Evolutionary conservation across 2,797 vertebrate genomes (phyloP).

Genomic region (Ctenosaura bakeri): DNA sequence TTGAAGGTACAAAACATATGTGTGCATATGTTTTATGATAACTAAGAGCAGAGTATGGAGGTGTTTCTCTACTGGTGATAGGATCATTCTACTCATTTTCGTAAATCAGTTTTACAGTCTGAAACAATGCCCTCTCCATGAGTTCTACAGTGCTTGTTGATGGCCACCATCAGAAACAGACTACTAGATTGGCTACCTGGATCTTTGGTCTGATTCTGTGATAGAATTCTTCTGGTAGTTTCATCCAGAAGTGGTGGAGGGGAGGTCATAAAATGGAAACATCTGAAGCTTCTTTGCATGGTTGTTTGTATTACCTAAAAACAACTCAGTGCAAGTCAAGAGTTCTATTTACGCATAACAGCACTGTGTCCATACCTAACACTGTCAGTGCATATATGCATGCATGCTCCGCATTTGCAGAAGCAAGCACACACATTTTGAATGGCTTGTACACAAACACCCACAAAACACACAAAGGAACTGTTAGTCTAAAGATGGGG

Average conservation of each 20-base stretch:
- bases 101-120: neutral
- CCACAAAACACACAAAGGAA: neutral
- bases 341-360: neutral
- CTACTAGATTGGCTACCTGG: neutral
- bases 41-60: neutral
- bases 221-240: neutral
- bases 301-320: neutral
- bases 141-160: neutral
- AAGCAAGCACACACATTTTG: neutral
- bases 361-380: no score
- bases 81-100: neutral
- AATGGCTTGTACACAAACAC: neutral
- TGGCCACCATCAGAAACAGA: neutral
- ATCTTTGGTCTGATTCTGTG: no score
- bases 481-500: neutral
- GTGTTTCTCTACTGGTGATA: neutral
- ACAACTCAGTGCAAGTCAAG: neutral
- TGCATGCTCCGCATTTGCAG: neutral
- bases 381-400: neutral
- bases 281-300: neutral
- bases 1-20: no score
- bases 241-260: neutral
- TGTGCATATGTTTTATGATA: neutral
- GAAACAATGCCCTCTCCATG: neutral
- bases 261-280: neutral